Conservation (phyloP, 2,113 vertebrate genomes). For the Hipposideros armiger region DNA sequence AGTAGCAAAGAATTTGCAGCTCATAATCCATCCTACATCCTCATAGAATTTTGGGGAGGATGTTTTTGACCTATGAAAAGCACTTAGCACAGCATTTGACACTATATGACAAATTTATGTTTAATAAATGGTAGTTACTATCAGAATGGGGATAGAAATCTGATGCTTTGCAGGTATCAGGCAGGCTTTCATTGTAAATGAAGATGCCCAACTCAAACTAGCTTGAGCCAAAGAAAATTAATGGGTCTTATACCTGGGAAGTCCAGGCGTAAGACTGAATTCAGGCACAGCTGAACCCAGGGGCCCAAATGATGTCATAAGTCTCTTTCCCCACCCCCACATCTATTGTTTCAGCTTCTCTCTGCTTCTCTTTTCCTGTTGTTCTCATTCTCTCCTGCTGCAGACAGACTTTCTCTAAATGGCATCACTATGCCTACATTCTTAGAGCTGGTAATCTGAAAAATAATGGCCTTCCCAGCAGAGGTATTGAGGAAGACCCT, state of each 20-base stretch:
- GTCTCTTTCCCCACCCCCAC: neutral
- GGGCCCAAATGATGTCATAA: neutral
- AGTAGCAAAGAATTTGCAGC: neutral
- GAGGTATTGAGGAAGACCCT: neutral
- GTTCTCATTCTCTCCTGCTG: neutral
- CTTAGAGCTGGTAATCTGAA: neutral
- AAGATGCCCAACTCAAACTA: neutral
- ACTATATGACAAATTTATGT: neutral
- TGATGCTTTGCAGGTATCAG: neutral
- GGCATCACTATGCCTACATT: neutral
- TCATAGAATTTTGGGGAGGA: neutral
- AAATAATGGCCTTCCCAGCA: neutral
- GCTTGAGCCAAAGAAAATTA: constrained; percentile 8
- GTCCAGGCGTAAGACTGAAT: neutral
- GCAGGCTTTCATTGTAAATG: neutral
- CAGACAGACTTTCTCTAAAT: neutral
- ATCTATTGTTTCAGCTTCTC: neutral
- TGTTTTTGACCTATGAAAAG: constrained; percentile 4
- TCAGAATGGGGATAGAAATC: neutral
- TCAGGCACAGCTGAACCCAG: neutral
- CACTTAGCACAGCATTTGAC: neutral
- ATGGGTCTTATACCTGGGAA: neutral
- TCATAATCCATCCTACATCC: neutral
- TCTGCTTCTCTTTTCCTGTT: neutral
- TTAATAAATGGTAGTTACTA: constrained; percentile 23